Evolutionary conservation across 1,140 invertebrate species (phyloP), one percentile per base, ranked within the genome.

Genomic region (Saxidomus purpurata): DNA sequence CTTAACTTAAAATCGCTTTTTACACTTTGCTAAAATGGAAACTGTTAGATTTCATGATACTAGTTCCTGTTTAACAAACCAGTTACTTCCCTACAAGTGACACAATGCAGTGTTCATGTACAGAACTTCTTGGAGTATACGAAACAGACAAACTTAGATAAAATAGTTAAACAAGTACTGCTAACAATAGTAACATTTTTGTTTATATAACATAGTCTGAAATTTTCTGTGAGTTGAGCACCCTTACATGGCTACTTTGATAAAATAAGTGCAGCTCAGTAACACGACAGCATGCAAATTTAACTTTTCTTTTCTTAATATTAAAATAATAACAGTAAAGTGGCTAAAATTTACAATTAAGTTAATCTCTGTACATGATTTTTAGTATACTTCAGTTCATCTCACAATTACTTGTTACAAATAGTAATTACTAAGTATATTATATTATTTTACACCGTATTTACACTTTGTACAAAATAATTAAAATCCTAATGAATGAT

Each of bases 381-480:
- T 38, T 79, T 59, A 79, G 76, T 79, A 76, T 28, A 52, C 43
- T 76, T 49, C 2, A 74, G 25, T 74, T 52, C 47, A 59, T 79
- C 55, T 79, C 47, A 79, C 76, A 79, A 34, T 59, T 79, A 52
- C 47, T 79, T 79, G 47, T 79, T 55, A 79, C 76, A 79, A 79
- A 79, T 79, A 79, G 76, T 79, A 88, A 25, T 88, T 63, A 81
- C 86, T 88, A 88, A 71, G 55, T 88, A 88, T 88, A 88, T 82
- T 84, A 84, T 88, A 88, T 80, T 88, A 88, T 88, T 88, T 88
- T 88, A 88, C 86, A 88, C 34, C 40, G 19, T 88, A 88, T 88
- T 49, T 88, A 88, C 86, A 88, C 34, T 81, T 47, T 88, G 63
- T 88, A 88, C 76, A 88, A 52, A 69, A 52, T 80, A 88, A 79